A percentile compares a stretch with the other conserved stretches of the same genome.
These are phyloP conservation scores for Gymnosoma rotundatum DNA, from an alignment of 2,888 invertebrate genomes.

Conservation along the genomic window DNA sequence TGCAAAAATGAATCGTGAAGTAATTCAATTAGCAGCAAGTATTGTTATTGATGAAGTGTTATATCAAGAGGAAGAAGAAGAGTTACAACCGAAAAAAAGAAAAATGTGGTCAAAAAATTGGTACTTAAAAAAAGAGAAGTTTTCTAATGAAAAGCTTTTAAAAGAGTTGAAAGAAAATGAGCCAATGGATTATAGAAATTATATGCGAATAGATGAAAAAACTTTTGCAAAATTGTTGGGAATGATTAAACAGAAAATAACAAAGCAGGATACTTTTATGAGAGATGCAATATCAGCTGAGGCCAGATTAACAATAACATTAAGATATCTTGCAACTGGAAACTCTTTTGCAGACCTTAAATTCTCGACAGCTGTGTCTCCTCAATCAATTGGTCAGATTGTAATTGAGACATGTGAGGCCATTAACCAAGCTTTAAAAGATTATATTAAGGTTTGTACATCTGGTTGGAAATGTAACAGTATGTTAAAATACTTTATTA, in stretches of 20 bases:
- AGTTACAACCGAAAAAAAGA: conserved; percentile 16
- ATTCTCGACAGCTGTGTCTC: conserved; percentile 20
- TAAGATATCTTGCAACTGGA: conserved; percentile 20
- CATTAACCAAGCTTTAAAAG: neutral
- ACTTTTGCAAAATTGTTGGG: conserved; percentile 8
- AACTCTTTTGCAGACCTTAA: conserved; percentile 11
- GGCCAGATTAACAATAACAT: neutral
- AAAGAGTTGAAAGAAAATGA: conserved; percentile 33
- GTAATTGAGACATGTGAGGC: conserved; percentile 15
- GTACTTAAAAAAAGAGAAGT: conserved; percentile 9
- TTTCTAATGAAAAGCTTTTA: conserved; percentile 16
- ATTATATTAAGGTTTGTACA: conserved; percentile 29
- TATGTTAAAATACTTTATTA: neutral
- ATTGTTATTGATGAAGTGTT: conserved; percentile 9
- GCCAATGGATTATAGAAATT: conserved; percentile 8
- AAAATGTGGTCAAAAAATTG: conserved; percentile 24
- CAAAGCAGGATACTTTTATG: no score
- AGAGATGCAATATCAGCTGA: neutral
- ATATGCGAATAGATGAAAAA: neutral
- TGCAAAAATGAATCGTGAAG: no score
- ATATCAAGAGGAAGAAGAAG: conserved; percentile 1
- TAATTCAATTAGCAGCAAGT: no score
- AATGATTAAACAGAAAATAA: no score
- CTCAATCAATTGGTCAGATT: conserved; percentile 29
- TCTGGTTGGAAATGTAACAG: neutral